Percentiles rank a stretch among this genome's conserved stretches.
Evolutionary conservation across 1,140 invertebrate genomes (phyloP).

Genomic region (Mercenaria mercenaria): DNA sequence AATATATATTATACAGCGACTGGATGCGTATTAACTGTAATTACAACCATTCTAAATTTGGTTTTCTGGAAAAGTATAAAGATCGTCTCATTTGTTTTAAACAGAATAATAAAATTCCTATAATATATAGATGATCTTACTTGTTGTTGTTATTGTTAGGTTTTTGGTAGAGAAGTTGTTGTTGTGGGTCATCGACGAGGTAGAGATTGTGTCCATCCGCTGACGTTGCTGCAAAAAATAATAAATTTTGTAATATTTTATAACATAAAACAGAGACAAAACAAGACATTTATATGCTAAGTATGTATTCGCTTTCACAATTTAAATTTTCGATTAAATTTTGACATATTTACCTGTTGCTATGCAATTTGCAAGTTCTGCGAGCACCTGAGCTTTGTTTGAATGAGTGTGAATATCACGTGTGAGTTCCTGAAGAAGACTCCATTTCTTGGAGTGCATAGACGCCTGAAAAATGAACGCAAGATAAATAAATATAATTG

Average conservation of each 20-base stretch:
- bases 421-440: slow-evolving; percentile 89
- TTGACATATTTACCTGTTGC: slow-evolving; percentile 78
- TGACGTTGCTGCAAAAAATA: slow-evolving; percentile 52
- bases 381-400: slow-evolving; percentile 88
- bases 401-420: slow-evolving; percentile 87
- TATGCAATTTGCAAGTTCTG: slow-evolving; percentile 89
- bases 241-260: too few species aligned
- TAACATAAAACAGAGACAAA: too few species aligned
- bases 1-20: too few species aligned
- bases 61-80: too few species aligned
- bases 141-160: slow-evolving; percentile 56
- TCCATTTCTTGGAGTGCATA: slow-evolving; percentile 89
- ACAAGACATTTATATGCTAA: too few species aligned
- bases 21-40: too few species aligned
- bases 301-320: too few species aligned
- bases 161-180: slow-evolving; percentile 54
- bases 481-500: slow-evolving; percentile 8
- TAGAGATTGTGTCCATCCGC: slow-evolving; percentile 64
- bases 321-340: too few species aligned
- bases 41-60: too few species aligned
- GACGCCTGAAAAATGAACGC: slow-evolving; percentile 86
- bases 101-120: too few species aligned
- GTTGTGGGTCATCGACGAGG: slow-evolving; percentile 33
- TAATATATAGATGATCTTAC: too few species aligned
- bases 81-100: too few species aligned